Evolutionary conservation across 2,113 vertebrate genomes (phyloP).

Genomic region (Rhinolophus ferrumequinum): DNA sequence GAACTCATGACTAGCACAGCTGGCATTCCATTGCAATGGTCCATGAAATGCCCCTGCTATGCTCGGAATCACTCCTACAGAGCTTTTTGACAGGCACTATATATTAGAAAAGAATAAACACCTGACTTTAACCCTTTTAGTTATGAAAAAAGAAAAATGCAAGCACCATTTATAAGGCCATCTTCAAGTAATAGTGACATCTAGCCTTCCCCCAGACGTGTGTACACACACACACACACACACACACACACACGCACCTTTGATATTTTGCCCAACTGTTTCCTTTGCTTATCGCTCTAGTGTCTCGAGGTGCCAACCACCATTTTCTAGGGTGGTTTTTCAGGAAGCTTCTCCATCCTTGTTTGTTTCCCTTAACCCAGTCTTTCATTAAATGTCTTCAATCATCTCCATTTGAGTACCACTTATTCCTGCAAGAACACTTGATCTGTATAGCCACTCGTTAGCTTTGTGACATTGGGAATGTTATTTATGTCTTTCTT

Average conservation of each 20-base stretch:
- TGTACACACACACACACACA: background rate
- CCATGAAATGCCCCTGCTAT: background rate
- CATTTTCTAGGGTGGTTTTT: background rate
- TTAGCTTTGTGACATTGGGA: background rate
- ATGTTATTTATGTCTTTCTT: background rate
- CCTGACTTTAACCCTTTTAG: conserved; percentile 3
- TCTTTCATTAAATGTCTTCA: background rate
- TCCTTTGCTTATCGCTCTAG: background rate
- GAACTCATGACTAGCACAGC: background rate
- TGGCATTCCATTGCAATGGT: background rate
- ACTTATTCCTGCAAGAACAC: background rate
- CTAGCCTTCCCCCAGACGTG: background rate
- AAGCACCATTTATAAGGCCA: background rate
- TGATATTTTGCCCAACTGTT: background rate
- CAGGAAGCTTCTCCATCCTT: background rate
- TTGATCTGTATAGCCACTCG: background rate
- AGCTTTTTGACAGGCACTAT: background rate
- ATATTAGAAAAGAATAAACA: conserved; percentile 49
- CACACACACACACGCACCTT: background rate
- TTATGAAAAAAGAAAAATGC: background rate
- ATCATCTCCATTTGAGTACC: background rate
- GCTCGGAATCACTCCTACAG: background rate
- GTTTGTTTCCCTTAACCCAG: background rate
- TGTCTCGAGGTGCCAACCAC: background rate
- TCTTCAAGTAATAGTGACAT: background rate